phyloP scores from a whole-genome alignment of 1,140 invertebrate species.

The Drosophila santomea region DNA sequence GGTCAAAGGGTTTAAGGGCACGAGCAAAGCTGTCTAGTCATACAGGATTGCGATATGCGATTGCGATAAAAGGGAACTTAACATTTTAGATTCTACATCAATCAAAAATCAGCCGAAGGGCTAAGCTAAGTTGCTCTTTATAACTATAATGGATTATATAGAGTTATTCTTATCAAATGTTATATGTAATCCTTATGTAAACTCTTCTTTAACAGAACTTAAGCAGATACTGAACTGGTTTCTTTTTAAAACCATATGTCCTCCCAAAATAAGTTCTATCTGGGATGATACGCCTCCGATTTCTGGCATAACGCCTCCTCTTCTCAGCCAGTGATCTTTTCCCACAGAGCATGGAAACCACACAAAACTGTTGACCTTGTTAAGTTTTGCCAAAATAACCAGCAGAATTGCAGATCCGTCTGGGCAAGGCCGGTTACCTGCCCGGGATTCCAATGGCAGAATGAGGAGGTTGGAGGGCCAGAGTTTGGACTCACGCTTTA shows the following conservation, averaged over 20 bases:
- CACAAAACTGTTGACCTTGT: conserved; percentile 73
- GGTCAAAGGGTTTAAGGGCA: conserved; percentile 43
- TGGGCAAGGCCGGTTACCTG: conserved; percentile 53
- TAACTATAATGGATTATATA: too few species aligned
- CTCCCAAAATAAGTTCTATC: conserved; percentile 18
- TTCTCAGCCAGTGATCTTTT: conserved; percentile 38
- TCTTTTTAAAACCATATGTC: background rate
- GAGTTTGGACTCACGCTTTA: conserved; percentile 43
- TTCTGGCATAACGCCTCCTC: conserved; percentile 29
- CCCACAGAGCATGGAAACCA: conserved; percentile 66
- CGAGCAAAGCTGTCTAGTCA: conserved; percentile 27
- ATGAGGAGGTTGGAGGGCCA: conserved; percentile 8
- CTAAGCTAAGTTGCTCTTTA: too few species aligned
- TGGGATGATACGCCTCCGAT: conserved; percentile 1
- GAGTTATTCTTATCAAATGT: too few species aligned
- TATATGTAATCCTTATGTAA: too few species aligned
- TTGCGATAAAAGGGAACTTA: background rate
- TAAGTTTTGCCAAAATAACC: conserved; percentile 46
- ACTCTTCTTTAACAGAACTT: background rate
- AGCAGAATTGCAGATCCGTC: conserved; percentile 43
- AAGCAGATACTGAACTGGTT: background rate
- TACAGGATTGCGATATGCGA: background rate
- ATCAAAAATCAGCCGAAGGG: too few species aligned
- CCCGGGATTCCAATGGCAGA: conserved; percentile 12
- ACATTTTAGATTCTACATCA: background rate